Conservation (phyloP, 2,113 vertebrate species). For the Carollia perspicillata region DNA sequence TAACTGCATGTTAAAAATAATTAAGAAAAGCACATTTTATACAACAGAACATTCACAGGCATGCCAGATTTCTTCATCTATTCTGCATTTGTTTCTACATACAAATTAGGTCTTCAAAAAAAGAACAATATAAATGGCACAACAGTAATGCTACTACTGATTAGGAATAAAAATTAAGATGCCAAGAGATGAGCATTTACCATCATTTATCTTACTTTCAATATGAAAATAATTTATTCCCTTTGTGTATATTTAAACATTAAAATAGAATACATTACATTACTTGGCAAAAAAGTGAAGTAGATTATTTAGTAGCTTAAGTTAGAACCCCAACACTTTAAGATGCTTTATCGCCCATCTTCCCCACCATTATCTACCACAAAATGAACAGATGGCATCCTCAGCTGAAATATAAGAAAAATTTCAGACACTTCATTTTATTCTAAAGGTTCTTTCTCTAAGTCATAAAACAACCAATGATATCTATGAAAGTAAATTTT, state of each 20-base stretch:
- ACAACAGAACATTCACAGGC: slow-evolving; percentile 58
- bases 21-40: slow-evolving; percentile 61
- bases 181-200: background rate
- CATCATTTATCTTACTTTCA: slow-evolving; percentile 26
- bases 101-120: slow-evolving; percentile 71
- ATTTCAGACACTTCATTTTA: slow-evolving; percentile 37
- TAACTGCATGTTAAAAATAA: slow-evolving; percentile 62
- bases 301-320: slow-evolving; percentile 24
- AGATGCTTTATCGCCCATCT: slow-evolving; percentile 13
- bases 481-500: slow-evolving; percentile 15
- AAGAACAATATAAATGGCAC: slow-evolving; percentile 46
- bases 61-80: slow-evolving; percentile 63
- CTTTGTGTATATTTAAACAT: slow-evolving; percentile 43
- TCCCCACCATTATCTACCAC: background rate
- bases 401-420: background rate
- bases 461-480: slow-evolving; percentile 23
- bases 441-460: slow-evolving; percentile 41
- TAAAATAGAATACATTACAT: slow-evolving; percentile 5
- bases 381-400: slow-evolving; percentile 45
- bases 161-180: slow-evolving; percentile 56
- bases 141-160: slow-evolving; percentile 28
- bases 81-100: slow-evolving; percentile 64
- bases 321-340: slow-evolving; percentile 12
- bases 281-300: slow-evolving; percentile 16
- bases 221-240: background rate